A percentile compares a stretch with the other conserved stretches of the same genome.
Evolutionary conservation across 2,797 vertebrate genomes (phyloP).

Genomic region (Arctocebus calabarensis): DNA sequence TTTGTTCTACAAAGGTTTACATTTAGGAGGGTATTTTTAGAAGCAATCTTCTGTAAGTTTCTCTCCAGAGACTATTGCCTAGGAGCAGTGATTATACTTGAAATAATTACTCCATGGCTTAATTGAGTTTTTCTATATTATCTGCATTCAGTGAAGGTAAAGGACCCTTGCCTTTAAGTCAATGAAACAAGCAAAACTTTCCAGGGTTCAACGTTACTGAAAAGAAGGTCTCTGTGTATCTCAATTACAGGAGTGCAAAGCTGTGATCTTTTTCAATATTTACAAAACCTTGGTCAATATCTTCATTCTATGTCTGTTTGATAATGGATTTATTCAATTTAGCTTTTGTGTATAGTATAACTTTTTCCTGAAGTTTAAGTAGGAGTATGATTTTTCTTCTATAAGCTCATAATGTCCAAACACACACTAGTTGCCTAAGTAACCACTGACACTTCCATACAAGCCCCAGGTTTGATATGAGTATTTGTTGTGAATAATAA

Average conservation of each 20-base stretch:
- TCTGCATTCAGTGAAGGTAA: neutral
- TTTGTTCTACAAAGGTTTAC: slow-evolving; percentile 54
- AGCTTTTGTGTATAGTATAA: neutral
- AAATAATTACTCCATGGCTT: slow-evolving; percentile 37
- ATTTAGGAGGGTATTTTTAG: slow-evolving; percentile 58
- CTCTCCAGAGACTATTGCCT: slow-evolving; percentile 29
- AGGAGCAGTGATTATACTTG: slow-evolving; percentile 40
- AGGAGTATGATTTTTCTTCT: neutral
- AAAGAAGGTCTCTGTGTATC: neutral
- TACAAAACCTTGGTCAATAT: neutral
- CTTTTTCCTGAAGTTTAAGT: neutral
- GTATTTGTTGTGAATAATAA: neutral
- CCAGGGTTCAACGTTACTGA: neutral
- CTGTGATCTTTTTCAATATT: neutral
- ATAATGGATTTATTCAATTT: neutral
- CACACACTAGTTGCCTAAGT: neutral
- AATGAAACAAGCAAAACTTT: slow-evolving; percentile 34
- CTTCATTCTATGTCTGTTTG: slow-evolving; percentile 2
- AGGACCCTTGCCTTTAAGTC: slow-evolving; percentile 31
- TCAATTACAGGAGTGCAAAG: neutral
- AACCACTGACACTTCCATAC: neutral
- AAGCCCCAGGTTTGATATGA: neutral
- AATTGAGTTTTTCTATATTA: slow-evolving; percentile 36
- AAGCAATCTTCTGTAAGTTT: slow-evolving; percentile 56
- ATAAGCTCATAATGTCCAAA: neutral